phyloP scores from a whole-genome alignment of 1,140 invertebrate genomes.

The Cheumatopsyche charites region DNA sequence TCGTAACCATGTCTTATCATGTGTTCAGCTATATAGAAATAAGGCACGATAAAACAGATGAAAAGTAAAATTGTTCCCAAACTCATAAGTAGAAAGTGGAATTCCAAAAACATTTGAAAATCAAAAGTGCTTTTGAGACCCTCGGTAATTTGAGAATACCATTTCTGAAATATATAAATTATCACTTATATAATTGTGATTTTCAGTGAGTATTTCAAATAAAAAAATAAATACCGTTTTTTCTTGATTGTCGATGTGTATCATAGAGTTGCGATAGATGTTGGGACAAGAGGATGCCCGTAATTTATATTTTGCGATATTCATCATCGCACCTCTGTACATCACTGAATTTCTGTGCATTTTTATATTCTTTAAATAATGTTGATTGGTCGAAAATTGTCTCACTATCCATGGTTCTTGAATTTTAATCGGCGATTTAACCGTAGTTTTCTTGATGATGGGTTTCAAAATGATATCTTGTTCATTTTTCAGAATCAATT shows the following conservation, averaged over 20 bases:
- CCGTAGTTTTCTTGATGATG: slow-evolving; percentile 21
- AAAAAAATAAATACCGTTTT: slow-evolving; percentile 60
- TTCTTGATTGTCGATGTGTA: slow-evolving; percentile 78
- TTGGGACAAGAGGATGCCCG: slow-evolving; percentile 88
- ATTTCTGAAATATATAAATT: slow-evolving; percentile 65
- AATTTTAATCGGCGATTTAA: slow-evolving; percentile 40
- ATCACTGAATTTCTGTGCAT: slow-evolving; percentile 81
- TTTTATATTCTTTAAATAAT: slow-evolving; percentile 76
- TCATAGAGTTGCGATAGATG: slow-evolving; percentile 90
- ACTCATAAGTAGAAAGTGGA: slow-evolving; percentile 81
- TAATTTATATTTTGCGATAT: slow-evolving; percentile 79
- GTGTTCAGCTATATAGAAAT: slow-evolving; percentile 84
- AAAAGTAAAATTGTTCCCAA: slow-evolving; percentile 85
- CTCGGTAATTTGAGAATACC: slow-evolving; percentile 75
- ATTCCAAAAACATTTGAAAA: slow-evolving; percentile 79
- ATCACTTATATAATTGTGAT: background rate
- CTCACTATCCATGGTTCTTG: slow-evolving; percentile 63
- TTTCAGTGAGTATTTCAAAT: slow-evolving; percentile 48
- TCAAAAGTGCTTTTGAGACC: slow-evolving; percentile 77
- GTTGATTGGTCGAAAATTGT: slow-evolving; percentile 67
- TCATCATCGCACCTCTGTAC: slow-evolving; percentile 81
- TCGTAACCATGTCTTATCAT: slow-evolving; percentile 67
- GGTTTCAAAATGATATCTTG: slow-evolving; percentile 34
- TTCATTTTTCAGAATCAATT: background rate
- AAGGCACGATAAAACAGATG: slow-evolving; percentile 89